phyloP scores from a whole-genome alignment of 2,113 vertebrate species.

The Puntigrus tetrazona region DNA sequence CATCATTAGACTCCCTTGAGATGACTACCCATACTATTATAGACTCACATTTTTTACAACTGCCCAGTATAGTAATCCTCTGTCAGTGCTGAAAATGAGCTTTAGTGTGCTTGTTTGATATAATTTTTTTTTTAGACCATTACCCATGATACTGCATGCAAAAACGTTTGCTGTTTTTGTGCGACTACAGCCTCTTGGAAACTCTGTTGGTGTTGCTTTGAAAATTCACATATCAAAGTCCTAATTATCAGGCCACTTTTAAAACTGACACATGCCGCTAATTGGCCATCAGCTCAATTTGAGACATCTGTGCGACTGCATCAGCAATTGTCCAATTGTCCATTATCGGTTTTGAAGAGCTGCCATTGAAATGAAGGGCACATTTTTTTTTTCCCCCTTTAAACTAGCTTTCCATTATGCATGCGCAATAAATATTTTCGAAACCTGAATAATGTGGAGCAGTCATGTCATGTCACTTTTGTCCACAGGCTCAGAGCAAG shows the following conservation, averaged over 20 bases:
- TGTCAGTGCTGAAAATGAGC: not conserved
- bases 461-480: conserved; percentile 54
- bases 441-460: not conserved
- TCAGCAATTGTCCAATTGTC: not conserved
- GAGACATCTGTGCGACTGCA: not conserved
- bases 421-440: not conserved
- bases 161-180: not conserved
- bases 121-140: not conserved
- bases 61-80: not conserved
- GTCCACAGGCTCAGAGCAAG: conserved; percentile 80
- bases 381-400: too few species aligned
- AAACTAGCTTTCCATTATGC: not conserved
- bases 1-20: conserved; percentile 8
- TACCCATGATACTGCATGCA: not conserved
- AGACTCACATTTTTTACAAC: not conserved
- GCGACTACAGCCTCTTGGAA: not conserved
- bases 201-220: not conserved
- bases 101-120: not conserved
- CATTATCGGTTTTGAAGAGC: not conserved
- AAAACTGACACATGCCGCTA: not conserved
- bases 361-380: not conserved
- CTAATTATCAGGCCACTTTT: conserved; percentile 20
- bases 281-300: not conserved
- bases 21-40: not conserved
- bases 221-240: not conserved